A percentile compares a stretch with the other conserved stretches of the same genome.
Conservation (phyloP, 2,113 vertebrate species). For the Tursiops truncatus region DNA sequence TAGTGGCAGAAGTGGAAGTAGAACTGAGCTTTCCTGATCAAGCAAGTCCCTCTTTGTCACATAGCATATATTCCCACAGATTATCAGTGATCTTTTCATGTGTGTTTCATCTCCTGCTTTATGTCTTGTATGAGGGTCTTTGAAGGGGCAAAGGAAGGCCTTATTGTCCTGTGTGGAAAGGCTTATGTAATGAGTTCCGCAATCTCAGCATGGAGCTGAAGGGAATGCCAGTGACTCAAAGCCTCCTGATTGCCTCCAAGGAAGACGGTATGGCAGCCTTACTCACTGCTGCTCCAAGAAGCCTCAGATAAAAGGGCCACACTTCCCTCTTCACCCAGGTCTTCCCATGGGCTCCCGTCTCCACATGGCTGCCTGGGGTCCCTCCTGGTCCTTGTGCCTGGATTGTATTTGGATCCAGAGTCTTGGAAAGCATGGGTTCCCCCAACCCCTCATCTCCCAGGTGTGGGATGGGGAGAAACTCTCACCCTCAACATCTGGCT, state of each 20-base stretch:
- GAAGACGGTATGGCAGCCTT: background rate
- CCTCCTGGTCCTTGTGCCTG: background rate
- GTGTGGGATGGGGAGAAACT: background rate
- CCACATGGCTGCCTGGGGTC: background rate
- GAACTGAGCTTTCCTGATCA: background rate
- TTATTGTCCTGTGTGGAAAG: background rate
- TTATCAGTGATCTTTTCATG: background rate
- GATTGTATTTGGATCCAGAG: background rate
- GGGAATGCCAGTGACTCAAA: background rate
- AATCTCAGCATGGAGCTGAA: background rate
- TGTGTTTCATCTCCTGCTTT: background rate
- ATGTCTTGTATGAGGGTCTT: background rate
- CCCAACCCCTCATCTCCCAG: background rate
- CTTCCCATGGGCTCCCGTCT: background rate
- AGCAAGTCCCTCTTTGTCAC: background rate
- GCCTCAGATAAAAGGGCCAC: background rate
- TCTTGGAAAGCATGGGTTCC: background rate
- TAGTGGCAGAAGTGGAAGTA: background rate
- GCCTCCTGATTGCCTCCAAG: background rate
- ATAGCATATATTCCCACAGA: background rate
- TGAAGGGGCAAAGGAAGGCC: background rate
- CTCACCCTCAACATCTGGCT: background rate
- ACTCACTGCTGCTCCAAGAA: background rate
- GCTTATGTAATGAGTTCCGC: background rate
- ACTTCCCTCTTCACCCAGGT: background rate